These are phyloP conservation scores for Notospermus geniculatus DNA, from an alignment of 1,140 invertebrate species.

Conservation along the genomic window DNA sequence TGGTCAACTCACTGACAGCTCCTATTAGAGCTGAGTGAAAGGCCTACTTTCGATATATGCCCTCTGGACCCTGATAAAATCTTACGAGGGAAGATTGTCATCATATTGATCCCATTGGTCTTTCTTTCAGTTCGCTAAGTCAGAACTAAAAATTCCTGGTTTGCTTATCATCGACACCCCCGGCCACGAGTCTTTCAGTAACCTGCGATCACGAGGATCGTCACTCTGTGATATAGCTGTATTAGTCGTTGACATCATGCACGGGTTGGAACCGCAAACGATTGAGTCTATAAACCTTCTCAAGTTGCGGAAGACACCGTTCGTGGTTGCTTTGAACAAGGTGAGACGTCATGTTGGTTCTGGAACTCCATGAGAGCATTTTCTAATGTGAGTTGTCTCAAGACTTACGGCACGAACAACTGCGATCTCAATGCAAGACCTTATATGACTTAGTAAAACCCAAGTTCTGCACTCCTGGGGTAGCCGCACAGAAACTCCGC, in stretches of 20 bases:
- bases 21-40: too few species aligned
- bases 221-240: conserved; percentile 99
- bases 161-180: conserved; percentile 99
- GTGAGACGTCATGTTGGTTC: conserved; percentile 55
- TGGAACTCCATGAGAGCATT: background rate
- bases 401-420: too few species aligned
- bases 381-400: too few species aligned
- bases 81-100: background rate
- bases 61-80: background rate
- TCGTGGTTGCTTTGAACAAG: conserved; percentile 98
- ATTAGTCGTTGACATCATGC: conserved; percentile 99
- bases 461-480: too few species aligned
- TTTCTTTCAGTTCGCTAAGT: conserved; percentile 71
- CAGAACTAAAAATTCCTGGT: conserved; percentile 88
- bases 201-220: conserved; percentile 92
- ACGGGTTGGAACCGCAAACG: conserved; percentile 97
- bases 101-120: too few species aligned
- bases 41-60: too few species aligned
- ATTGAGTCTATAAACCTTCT: conserved; percentile 96
- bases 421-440: background rate
- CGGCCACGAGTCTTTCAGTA: conserved; percentile 99
- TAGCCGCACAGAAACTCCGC: too few species aligned
- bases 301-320: conserved; percentile 92
- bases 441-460: background rate
- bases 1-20: too few species aligned